Evolutionary conservation across 2,113 vertebrate species (phyloP), one percentile per base, ranked within the genome.

Genomic region (Pyrgilauda ruficollis): DNA sequence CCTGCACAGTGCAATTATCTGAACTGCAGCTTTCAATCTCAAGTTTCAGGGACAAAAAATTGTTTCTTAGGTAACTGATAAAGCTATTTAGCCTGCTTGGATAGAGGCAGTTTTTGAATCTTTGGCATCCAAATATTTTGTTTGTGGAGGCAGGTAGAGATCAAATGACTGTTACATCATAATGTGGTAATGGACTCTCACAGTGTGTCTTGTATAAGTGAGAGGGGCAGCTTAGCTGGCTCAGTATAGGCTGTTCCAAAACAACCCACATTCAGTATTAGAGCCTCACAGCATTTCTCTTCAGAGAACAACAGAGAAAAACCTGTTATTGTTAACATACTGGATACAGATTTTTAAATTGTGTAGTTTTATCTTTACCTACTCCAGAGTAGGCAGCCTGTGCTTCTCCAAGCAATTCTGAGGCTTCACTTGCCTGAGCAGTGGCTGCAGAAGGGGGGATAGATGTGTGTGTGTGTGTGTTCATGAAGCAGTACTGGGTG

Each of bases 161-260:
- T 7, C 13, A 30, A 2, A 0, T 12, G 31, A 33, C 37, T 52
- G 33, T 64, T 50, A 37, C 9, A 62, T 72, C n/a, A 58, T 74
- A 64, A 53, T 59, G n/a, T 27, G 56, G 43, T 47, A n/a, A 33
- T 33, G 35, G 63, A 49, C 14, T 49, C 14, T 49, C 0, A 0
- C 7, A 13, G 24, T 11, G 13, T 41, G 19, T 23, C 30, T 31
- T 74, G 41, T 28, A 0, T 9, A 28, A 26, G 7, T 17, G 33
- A 49, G 37, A 75, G 30, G 11, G 23, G 49, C 46, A 56, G 46
- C 17, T n/a, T 53, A 50, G 31, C 56, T 67, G 26, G 18, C 37
- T 73, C 43, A 12, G 3, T 18, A 2, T 1, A 35, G 17, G 43
- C 49, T 21, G 33, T 46, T 82, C 33, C 39, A 13, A 20, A 19